Percentiles rank a stretch among this genome's conserved stretches.
phyloP scores from a whole-genome alignment of 2,888 invertebrate genomes.

The Epinotia nisella region DNA sequence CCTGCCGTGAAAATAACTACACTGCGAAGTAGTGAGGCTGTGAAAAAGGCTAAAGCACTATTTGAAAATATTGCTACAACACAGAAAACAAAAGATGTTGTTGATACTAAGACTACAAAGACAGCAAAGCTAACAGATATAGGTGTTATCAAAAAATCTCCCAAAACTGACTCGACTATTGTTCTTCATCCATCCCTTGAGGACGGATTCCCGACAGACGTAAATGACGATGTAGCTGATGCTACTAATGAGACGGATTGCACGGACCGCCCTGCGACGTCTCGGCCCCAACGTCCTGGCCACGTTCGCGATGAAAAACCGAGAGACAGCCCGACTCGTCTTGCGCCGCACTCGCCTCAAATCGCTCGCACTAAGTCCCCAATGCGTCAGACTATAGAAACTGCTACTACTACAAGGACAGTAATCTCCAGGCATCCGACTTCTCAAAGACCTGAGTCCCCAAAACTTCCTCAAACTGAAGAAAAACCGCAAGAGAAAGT shows the following conservation, averaged over 20 bases:
- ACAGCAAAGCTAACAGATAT: conserved; percentile 80
- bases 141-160: conserved; percentile 72
- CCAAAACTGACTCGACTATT: conserved; percentile 62
- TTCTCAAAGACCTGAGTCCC: conserved; percentile 61
- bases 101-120: conserved; percentile 50
- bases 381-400: conserved; percentile 58
- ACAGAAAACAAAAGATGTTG: conserved; percentile 62
- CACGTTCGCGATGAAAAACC: conserved; percentile 54
- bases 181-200: conserved; percentile 60
- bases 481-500: conserved; percentile 62
- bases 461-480: conserved; percentile 55
- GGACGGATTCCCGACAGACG: conserved; percentile 56
- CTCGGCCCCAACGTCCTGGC: conserved; percentile 50
- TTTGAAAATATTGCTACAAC: conserved; percentile 87
- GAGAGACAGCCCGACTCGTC: conserved; percentile 59
- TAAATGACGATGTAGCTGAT: conserved; percentile 62
- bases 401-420: conserved; percentile 58
- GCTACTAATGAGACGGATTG: conserved; percentile 46
- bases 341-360: conserved; percentile 61
- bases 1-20: conserved; percentile 72
- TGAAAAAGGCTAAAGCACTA: conserved; percentile 88
- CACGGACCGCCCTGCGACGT: conserved; percentile 53
- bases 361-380: conserved; percentile 63
- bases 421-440: conserved; percentile 57
- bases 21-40: conserved; percentile 86